A percentile compares a stretch with the other conserved stretches of the same genome.
These are phyloP conservation scores for Axinella damicornis DNA, from an alignment of 37 sponge, comb jelly and placozoan species.

Conservation along the genomic window DNA sequence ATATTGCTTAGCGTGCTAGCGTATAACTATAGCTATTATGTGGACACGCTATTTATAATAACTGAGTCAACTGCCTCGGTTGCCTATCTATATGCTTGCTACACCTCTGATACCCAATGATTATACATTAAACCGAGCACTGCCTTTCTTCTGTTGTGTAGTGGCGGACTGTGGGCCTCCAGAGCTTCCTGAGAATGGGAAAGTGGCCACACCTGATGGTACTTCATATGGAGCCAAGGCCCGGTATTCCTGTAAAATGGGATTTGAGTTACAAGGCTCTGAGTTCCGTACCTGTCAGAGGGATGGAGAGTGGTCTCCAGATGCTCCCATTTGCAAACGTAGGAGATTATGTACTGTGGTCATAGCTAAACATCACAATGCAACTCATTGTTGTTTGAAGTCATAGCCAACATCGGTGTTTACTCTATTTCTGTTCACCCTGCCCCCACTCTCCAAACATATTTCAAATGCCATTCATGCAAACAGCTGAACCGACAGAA, in stretches of 20 bases:
- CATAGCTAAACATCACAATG: background rate
- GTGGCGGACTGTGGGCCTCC: conserved; percentile 5
- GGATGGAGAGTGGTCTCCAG: conserved; percentile 33
- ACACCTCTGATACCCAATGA: too few species aligned
- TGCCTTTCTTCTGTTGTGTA: background rate
- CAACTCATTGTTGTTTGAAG: background rate
- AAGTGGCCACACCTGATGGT: background rate
- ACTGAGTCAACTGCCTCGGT: too few species aligned
- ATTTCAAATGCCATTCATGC: background rate
- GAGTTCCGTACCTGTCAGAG: conserved; percentile 3
- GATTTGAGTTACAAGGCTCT: conserved; percentile 31
- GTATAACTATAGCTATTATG: too few species aligned
- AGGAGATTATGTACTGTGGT: background rate
- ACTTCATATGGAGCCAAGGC: conserved; percentile 20
- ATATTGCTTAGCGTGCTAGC: too few species aligned
- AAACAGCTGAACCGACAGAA: background rate
- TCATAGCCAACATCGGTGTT: too few species aligned
- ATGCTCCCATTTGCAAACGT: conserved; percentile 47
- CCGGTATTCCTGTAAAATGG: conserved; percentile 37
- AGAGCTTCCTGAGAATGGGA: conserved; percentile 8
- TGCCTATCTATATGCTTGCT: too few species aligned
- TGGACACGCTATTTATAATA: too few species aligned
- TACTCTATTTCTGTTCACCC: too few species aligned
- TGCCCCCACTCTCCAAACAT: background rate
- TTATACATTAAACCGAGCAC: too few species aligned